A percentile compares a stretch with the other conserved stretches of the same genome.
phyloP scores from a whole-genome alignment of 2,888 invertebrate genomes.

The Baronia brevicornis region DNA sequence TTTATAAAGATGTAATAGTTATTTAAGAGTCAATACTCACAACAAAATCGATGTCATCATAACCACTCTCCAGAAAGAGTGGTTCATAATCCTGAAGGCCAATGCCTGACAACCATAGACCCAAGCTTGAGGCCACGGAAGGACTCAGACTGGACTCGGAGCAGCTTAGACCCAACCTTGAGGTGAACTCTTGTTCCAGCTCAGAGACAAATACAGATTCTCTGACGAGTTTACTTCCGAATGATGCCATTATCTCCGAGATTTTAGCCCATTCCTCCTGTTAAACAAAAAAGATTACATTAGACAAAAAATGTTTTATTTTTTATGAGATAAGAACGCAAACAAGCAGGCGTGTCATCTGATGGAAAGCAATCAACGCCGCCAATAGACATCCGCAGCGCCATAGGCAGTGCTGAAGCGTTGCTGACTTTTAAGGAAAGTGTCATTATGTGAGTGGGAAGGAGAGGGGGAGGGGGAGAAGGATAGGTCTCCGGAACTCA shows the following conservation, averaged over 20 bases:
- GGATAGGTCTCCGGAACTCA: no score
- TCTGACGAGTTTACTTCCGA: slow-evolving; percentile 88
- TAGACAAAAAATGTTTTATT: not conserved
- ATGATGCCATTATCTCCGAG: slow-evolving; percentile 95
- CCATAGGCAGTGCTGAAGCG: no score
- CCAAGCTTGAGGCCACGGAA: slow-evolving; percentile 79
- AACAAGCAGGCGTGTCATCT: no score
- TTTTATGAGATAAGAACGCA: not conserved
- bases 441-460: no score
- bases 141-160: slow-evolving; percentile 77
- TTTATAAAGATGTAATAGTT: not conserved
- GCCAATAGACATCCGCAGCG: no score
- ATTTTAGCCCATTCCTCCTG: slow-evolving; percentile 98
- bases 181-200: slow-evolving; percentile 86
- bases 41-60: slow-evolving; percentile 93
- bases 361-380: no score
- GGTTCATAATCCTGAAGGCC: slow-evolving; percentile 89
- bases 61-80: slow-evolving; percentile 90
- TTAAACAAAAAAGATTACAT: slow-evolving; percentile 9
- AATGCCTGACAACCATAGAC: slow-evolving; percentile 86
- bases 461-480: no score
- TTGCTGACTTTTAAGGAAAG: no score
- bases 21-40: slow-evolving; percentile 76
- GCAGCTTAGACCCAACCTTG: slow-evolving; percentile 78
- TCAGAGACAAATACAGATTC: slow-evolving; percentile 87